Evolutionary conservation across 2,888 invertebrate genomes (phyloP).

Genomic region (Rotaria socialis): DNA sequence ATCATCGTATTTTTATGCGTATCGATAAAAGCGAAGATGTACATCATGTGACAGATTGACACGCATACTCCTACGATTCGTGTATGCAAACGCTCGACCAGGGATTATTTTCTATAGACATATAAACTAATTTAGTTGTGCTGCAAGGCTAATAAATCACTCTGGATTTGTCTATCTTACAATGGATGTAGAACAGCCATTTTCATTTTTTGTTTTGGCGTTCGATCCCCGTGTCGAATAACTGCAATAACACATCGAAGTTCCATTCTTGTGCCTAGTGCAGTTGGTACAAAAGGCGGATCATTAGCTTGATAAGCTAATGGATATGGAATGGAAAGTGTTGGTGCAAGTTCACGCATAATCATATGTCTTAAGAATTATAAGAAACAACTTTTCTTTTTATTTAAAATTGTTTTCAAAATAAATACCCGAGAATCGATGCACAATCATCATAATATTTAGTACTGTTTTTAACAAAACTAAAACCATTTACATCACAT

Average conservation of each 20-base stretch:
- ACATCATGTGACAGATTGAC: too few species aligned
- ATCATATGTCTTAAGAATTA: conserved; percentile 73
- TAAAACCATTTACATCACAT: conserved; percentile 99
- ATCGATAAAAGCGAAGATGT: too few species aligned
- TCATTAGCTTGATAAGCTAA: conserved; percentile 88
- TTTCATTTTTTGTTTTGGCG: conserved; percentile 99
- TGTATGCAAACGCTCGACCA: too few species aligned
- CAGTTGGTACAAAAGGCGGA: conserved; percentile 96
- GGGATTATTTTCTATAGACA: too few species aligned
- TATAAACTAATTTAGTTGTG: too few species aligned
- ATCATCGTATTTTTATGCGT: too few species aligned
- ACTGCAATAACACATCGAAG: conserved; percentile 90
- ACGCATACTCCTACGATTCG: too few species aligned
- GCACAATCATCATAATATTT: conserved; percentile 99
- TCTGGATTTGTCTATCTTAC: background rate
- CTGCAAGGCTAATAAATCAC: too few species aligned
- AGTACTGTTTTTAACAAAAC: conserved; percentile 97
- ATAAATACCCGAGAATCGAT: conserved; percentile 67
- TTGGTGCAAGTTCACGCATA: conserved; percentile 83
- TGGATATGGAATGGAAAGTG: conserved; percentile 77
- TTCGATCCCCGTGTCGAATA: conserved; percentile 93
- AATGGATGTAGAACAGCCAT: conserved; percentile 95
- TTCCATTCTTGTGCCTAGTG: conserved; percentile 90
- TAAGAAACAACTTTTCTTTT: background rate
- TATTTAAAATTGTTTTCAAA: too few species aligned